These are phyloP conservation scores for Telmatherina bonti DNA, from an alignment of 2,797 vertebrate species.

Conservation along the genomic window DNA sequence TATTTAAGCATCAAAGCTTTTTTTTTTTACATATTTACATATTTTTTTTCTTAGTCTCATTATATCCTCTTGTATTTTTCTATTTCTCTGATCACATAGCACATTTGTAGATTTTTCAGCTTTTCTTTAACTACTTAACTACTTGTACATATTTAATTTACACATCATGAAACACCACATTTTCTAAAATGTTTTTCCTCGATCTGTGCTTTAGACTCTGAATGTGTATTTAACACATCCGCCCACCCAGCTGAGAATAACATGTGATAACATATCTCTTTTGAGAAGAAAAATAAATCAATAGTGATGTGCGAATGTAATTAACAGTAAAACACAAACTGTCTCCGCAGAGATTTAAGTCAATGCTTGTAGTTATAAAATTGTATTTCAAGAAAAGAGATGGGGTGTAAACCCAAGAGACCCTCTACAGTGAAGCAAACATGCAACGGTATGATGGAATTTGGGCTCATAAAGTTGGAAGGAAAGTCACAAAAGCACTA, in stretches of 20 bases:
- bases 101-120: too few species aligned
- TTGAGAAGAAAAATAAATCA: not conserved
- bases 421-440: conserved; percentile 14
- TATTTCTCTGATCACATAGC: too few species aligned
- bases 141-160: too few species aligned
- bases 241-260: not conserved
- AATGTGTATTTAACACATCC: conserved; percentile 9
- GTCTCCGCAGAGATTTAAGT: conserved; percentile 13
- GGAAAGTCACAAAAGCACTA: conserved; percentile 30
- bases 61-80: too few species aligned
- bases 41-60: not conserved
- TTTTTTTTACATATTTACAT: too few species aligned
- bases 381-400: conserved; percentile 26
- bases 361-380: conserved; percentile 32
- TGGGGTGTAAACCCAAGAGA: conserved; percentile 18
- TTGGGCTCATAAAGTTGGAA: conserved; percentile 7
- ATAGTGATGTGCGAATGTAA: conserved; percentile 17
- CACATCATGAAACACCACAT: conserved; percentile 25
- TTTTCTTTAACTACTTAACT: too few species aligned
- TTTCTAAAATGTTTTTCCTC: conserved; percentile 28
- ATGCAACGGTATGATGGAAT: conserved; percentile 52
- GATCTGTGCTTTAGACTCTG: conserved; percentile 24
- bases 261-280: not conserved
- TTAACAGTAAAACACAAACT: conserved; percentile 30
- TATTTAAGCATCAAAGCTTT: too few species aligned